Base-by-base conservation (phyloP, 1,140 invertebrate genomes). In the Diabrotica undecimpunctata region DNA sequence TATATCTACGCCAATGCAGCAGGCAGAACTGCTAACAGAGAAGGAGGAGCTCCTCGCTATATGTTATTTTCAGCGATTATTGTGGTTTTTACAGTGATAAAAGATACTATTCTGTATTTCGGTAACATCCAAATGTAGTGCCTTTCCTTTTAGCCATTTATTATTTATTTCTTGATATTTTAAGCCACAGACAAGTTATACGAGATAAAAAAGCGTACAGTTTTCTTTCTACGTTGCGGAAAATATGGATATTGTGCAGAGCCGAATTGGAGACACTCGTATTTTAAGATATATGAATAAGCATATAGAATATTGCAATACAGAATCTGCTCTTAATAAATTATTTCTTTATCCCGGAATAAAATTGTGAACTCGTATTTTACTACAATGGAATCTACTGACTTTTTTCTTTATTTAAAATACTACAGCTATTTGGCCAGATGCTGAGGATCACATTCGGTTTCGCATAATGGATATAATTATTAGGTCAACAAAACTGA, bases 41-140 rank as follows among this genome's bases (percentile, higher is more conserved):
- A 36, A 56, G 66, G 62, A 38, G 62, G 59, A 58, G 59, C 59
- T 12, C 38, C 38, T 54, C 38, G 58, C 66, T 58, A 68, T 68
- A 68, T 54, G 66, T 65, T 65, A 68, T 68, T 68, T 65, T 39
- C 58, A 53, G 62, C 66, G 62, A 68, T 68, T 64, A 68, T 65
- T 68, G 62, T 68, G 66, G 66, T 68, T 68, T 68, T 68, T 68
- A 64, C 60, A 60, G 62, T 67, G 66, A 62, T 67, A 64, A 67
- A 67, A 52, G 61, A 62, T 62, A 54, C 62, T 67, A 60, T 46
- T 64, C 56, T 55, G 46, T 61, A 64, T 64, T 61, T 67, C 57
- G 54, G 10, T 41, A 57, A 57, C 65, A 66, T 39, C 39, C 13
- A 13, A 61, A 61, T 61, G 11, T 37, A 61, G 56, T 13, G 36